phyloP scores from a whole-genome alignment of 1,140 invertebrate genomes.

The Tetramorium simillimum region DNA sequence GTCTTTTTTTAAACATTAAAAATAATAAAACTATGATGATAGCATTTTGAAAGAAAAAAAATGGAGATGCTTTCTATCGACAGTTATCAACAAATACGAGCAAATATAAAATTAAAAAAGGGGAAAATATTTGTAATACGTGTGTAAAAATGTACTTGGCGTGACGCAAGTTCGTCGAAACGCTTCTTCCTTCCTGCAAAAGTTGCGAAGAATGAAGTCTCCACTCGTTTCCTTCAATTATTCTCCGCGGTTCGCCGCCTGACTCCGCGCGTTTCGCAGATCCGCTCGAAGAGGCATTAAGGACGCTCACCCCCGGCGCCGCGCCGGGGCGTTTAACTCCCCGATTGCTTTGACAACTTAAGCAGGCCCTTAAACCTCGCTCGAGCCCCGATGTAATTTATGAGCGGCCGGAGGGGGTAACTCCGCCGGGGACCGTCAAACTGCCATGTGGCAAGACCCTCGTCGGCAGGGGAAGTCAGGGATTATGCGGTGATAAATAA shows the following conservation, averaged over 20 bases:
- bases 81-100: not conserved
- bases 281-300: constrained; percentile 82
- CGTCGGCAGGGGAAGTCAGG: constrained; percentile 80
- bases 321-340: constrained; percentile 80
- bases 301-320: constrained; percentile 65
- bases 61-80: not conserved
- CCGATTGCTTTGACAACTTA: constrained; percentile 84
- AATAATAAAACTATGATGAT: not conserved
- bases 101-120: not conserved
- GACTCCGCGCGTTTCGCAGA: constrained; percentile 42
- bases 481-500: constrained; percentile 85
- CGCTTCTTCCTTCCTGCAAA: not conserved
- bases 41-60: too few relatives aligned
- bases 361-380: constrained; percentile 83
- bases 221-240: constrained; percentile 19
- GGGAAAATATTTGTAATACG: not conserved
- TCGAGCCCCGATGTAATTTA: constrained; percentile 83
- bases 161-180: not conserved
- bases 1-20: not conserved
- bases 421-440: constrained; percentile 80
- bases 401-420: constrained; percentile 76
- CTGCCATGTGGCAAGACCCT: constrained; percentile 84
- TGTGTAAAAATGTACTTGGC: not conserved
- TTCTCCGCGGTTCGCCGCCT: constrained; percentile 40
- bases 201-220: constrained; percentile 1